A percentile compares a stretch with the other conserved stretches of the same genome.
phyloP scores from a whole-genome alignment of 2,797 vertebrate genomes.

The Falco rusticolus region DNA sequence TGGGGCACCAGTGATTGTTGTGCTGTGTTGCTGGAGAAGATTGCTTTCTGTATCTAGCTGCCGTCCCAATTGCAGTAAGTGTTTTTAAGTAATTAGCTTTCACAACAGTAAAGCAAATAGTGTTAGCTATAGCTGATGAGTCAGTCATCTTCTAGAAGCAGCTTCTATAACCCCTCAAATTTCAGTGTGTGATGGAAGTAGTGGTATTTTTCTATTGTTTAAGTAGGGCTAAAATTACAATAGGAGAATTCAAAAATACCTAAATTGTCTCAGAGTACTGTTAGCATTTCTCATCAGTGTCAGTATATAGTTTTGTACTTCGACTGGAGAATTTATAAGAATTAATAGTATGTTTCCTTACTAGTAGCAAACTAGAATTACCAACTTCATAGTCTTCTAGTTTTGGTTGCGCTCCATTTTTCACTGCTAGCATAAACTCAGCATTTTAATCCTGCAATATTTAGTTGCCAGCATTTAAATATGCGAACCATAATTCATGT shows the following conservation, averaged over 20 bases:
- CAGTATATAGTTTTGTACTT: neutral
- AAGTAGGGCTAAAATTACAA: neutral
- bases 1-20: neutral
- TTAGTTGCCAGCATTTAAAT: constrained; percentile 32
- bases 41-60: neutral
- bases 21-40: neutral
- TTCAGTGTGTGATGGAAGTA: neutral
- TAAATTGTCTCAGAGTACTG: neutral
- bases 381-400: neutral
- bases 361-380: neutral
- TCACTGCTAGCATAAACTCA: neutral
- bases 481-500: neutral
- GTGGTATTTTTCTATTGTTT: neutral
- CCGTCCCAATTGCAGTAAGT: neutral
- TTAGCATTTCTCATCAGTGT: neutral
- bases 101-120: neutral
- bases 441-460: neutral
- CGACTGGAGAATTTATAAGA: neutral
- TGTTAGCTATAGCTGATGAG: neutral
- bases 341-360: neutral
- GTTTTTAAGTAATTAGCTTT: neutral
- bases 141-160: neutral
- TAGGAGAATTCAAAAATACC: neutral
- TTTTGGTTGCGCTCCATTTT: neutral
- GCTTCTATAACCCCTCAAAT: neutral